Conservation (phyloP, 2,888 invertebrate genomes). For the Athripsodes cinereus region DNA sequence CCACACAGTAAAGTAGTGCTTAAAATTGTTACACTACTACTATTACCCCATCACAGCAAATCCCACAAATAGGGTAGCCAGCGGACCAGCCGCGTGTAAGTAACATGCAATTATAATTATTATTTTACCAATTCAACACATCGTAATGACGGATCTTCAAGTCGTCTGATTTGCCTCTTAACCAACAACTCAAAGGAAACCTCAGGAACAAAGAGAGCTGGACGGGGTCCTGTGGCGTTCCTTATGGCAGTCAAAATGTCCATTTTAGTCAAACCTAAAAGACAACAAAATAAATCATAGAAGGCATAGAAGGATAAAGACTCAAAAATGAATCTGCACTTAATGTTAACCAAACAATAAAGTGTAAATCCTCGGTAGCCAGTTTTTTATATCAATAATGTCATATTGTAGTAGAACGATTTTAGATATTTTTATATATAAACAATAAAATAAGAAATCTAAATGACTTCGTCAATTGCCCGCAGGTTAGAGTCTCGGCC, state of each 20-base stretch:
- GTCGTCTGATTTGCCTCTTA: conserved; percentile 91
- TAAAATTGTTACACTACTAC: neutral
- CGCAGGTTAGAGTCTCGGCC: no score
- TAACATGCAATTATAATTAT: neutral
- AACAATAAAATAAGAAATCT: no score
- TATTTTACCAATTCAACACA: conserved; percentile 86
- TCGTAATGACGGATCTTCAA: conserved; percentile 93
- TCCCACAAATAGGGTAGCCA: no score
- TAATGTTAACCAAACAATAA: no score
- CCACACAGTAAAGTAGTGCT: no score
- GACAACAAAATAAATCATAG: neutral
- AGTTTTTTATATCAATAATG: no score
- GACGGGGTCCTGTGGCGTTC: conserved; percentile 94
- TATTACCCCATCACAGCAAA: no score
- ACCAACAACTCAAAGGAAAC: conserved; percentile 97
- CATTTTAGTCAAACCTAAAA: conserved; percentile 70
- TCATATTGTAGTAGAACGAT: no score
- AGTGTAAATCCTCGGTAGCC: no score
- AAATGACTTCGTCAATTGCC: no score
- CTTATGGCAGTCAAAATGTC: conserved; percentile 98
- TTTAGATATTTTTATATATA: no score
- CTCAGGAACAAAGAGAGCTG: conserved; percentile 87
- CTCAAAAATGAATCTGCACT: neutral
- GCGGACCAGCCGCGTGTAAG: no score
- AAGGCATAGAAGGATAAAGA: neutral